A percentile compares a stretch with the other conserved stretches of the same genome.
phyloP scores from a whole-genome alignment of 1,140 invertebrate species.

The Drosophila pandora region DNA sequence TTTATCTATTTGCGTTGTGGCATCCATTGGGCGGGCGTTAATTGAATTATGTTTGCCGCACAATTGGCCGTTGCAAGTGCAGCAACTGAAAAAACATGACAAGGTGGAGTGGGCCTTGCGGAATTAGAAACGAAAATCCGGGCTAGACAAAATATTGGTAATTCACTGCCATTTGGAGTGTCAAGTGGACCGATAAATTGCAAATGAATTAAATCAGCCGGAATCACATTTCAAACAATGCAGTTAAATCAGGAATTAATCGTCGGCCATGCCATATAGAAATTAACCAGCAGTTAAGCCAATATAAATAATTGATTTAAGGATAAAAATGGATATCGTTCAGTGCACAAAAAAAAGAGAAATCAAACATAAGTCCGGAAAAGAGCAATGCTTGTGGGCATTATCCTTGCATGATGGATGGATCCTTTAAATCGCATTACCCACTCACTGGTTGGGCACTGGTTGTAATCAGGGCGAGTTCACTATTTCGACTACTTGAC shows the following conservation, averaged over 20 bases:
- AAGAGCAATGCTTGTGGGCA: not conserved
- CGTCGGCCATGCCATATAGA: not conserved
- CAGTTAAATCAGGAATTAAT: conserved; percentile 39
- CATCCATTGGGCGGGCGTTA: conserved; percentile 66
- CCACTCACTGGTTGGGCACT: not conserved
- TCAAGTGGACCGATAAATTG: conserved; percentile 18
- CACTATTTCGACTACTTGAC: conserved; percentile 27
- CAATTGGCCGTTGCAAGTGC: conserved; percentile 59
- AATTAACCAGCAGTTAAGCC: conserved; percentile 14
- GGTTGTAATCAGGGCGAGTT: not conserved
- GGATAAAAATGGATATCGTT: not conserved
- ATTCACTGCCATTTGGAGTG: not conserved
- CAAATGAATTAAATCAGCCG: conserved; percentile 41
- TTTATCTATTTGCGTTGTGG: conserved; percentile 27
- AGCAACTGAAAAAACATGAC: conserved; percentile 16
- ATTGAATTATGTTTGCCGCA: conserved; percentile 81
- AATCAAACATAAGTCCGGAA: not conserved
- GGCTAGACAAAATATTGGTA: not conserved
- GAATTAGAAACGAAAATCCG: conserved; percentile 16
- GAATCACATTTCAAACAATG: conserved; percentile 43
- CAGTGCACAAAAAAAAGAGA: not conserved
- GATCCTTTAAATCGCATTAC: conserved; percentile 21
- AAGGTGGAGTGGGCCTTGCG: conserved; percentile 3
- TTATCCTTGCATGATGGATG: not conserved
- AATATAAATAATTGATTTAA: conserved; percentile 11